These are phyloP conservation scores for Imbricaverruca yamaguchii DNA, from an alignment of 2,888 invertebrate genomes.

Conservation along the genomic window DNA sequence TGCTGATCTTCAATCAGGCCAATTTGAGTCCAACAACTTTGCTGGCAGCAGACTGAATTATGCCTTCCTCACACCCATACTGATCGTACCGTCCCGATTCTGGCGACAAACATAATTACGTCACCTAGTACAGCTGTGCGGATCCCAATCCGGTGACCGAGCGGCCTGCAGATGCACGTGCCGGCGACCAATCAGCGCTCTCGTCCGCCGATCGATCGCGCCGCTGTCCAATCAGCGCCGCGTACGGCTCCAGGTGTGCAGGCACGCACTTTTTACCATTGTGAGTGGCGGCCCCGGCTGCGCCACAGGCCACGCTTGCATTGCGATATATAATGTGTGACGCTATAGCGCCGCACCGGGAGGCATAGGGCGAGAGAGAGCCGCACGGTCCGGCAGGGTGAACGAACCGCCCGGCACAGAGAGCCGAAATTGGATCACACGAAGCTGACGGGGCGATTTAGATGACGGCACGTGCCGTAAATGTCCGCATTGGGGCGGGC, in stretches of 20 bases:
- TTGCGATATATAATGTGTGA: constrained; percentile 15
- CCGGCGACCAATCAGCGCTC: neutral
- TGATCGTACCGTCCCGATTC: too few relatives aligned
- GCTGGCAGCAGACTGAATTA: too few relatives aligned
- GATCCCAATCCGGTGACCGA: neutral
- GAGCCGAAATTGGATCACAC: too few relatives aligned
- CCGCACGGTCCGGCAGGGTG: neutral
- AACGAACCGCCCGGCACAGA: neutral
- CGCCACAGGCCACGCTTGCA: neutral
- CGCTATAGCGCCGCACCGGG: neutral
- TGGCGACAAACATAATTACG: constrained; percentile 14
- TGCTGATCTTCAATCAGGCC: too few relatives aligned
- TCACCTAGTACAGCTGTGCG: neutral
- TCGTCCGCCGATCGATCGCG: neutral
- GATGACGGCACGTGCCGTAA: too few relatives aligned
- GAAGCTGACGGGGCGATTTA: too few relatives aligned
- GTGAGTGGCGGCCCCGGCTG: neutral
- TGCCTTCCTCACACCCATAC: too few relatives aligned
- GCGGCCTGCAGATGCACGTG: constrained; percentile 14
- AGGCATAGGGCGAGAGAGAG: neutral
- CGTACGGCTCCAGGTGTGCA: neutral
- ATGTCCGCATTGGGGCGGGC: too few relatives aligned
- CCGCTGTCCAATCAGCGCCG: neutral
- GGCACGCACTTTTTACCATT: constrained; percentile 13
- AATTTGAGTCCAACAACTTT: too few relatives aligned